Percentiles rank a stretch among this genome's conserved stretches.
Conservation (phyloP, 2,113 vertebrate genomes). For the Apistogramma diplotaenia region DNA sequence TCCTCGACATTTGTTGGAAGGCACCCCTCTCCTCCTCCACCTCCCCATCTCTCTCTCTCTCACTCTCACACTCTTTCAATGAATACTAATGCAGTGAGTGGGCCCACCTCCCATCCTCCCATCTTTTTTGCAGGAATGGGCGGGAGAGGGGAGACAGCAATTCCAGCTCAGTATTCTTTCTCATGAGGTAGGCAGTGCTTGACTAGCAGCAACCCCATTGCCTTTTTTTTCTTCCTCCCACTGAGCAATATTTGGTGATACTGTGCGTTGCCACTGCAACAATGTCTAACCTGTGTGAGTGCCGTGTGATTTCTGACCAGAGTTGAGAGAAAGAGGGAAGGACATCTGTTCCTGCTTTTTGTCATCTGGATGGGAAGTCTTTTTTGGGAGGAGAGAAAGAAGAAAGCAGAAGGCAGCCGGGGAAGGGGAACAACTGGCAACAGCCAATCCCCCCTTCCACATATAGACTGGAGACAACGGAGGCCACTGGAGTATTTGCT, state of each 20-base stretch:
- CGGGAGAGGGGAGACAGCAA: constrained; percentile 70
- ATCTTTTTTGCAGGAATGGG: constrained; percentile 65
- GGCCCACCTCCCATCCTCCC: constrained; percentile 73
- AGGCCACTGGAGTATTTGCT: constrained; percentile 78
- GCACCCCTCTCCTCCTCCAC: constrained; percentile 14
- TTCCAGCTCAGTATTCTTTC: constrained; percentile 73
- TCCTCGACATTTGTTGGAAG: constrained; percentile 67
- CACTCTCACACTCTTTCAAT: constrained; percentile 69
- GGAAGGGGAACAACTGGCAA: constrained; percentile 74
- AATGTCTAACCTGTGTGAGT: constrained; percentile 76
- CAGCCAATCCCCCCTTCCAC: constrained; percentile 71
- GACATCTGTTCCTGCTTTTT: constrained; percentile 59
- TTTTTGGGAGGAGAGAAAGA: constrained; percentile 70
- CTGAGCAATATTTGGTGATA: constrained; percentile 50
- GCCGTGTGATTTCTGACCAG: constrained; percentile 49
- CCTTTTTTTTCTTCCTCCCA: constrained; percentile 52
- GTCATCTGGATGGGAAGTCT: constrained; percentile 78
- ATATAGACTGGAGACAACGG: constrained; percentile 71
- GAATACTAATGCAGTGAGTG: constrained; percentile 78
- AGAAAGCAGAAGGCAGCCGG: constrained; percentile 70
- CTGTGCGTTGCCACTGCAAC: constrained; percentile 64
- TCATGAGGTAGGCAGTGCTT: constrained; percentile 70
- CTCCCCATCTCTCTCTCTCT: constrained; percentile 7
- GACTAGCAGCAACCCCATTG: constrained; percentile 66
- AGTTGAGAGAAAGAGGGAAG: constrained; percentile 53